Percentiles rank a stretch among this genome's conserved stretches.
phyloP scores from a whole-genome alignment of 2,888 invertebrate species.

The Megastigmus dorsalis region DNA sequence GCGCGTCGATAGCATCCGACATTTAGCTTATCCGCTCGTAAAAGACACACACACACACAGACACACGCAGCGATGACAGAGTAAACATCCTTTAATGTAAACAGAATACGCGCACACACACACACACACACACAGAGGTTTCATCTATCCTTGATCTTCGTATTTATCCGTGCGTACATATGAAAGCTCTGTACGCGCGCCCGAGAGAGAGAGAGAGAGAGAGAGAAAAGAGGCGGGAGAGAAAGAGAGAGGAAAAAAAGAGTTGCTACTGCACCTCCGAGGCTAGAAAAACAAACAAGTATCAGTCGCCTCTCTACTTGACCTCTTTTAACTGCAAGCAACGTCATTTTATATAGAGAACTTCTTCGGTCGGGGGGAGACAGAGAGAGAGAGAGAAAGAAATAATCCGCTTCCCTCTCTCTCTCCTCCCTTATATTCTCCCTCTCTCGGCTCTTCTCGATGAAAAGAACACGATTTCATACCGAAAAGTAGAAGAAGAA shows the following conservation, averaged over 20 bases:
- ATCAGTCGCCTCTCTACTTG: constrained; percentile 35
- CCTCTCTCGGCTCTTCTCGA: not conserved
- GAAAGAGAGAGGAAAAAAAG: not conserved
- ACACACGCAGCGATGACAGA: too few relatives aligned
- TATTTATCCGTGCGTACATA: not conserved
- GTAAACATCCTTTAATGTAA: too few relatives aligned
- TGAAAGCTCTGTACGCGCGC: not conserved
- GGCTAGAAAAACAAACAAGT: constrained; percentile 43
- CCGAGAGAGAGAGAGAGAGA: not conserved
- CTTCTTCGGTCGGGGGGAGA: not conserved
- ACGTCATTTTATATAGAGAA: constrained; percentile 29
- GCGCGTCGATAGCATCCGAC: too few relatives aligned
- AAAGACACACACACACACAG: too few relatives aligned
- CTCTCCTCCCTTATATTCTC: not conserved
- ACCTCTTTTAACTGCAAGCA: constrained; percentile 48
- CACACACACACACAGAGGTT: too few relatives aligned
- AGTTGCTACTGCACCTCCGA: not conserved
- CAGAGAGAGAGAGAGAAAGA: not conserved
- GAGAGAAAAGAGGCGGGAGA: not conserved
- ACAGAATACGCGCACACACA: too few relatives aligned
- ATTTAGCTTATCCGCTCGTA: too few relatives aligned
- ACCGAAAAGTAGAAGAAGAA: too few relatives aligned
- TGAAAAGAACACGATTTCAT: not conserved
- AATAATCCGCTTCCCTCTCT: not conserved
- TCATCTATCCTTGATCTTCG: too few relatives aligned